A percentile compares a stretch with the other conserved stretches of the same genome.
phyloP scores from a whole-genome alignment of 2,797 vertebrate genomes.

The Peromyscus eremicus region DNA sequence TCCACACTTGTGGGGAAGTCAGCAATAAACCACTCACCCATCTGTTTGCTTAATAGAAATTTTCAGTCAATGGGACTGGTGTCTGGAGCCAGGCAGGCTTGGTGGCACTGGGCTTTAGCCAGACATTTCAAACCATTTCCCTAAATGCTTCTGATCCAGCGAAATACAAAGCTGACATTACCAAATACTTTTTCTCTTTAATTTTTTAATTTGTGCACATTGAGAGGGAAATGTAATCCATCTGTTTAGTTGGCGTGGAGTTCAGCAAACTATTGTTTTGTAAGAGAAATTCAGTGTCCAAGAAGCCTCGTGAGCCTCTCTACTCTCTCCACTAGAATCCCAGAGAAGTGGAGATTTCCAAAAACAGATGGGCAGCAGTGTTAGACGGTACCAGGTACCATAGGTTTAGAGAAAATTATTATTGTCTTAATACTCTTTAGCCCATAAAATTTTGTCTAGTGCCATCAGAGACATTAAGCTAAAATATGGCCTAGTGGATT shows the following conservation, averaged over 20 bases:
- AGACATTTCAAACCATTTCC: conserved; percentile 69
- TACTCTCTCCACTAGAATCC: conserved; percentile 25
- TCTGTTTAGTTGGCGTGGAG: conserved; percentile 77
- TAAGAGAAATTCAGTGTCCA: conserved; percentile 66
- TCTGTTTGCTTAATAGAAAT: conserved; percentile 59
- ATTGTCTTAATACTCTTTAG: conserved; percentile 31
- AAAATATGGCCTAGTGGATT: conserved; percentile 42
- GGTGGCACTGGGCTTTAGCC: conserved; percentile 74
- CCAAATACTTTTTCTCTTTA: conserved; percentile 74
- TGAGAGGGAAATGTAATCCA: conserved; percentile 79
- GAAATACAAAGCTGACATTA: conserved; percentile 77
- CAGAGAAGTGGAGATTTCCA: conserved; percentile 47
- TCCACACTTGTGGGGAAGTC: conserved; percentile 45
- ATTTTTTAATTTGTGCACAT: conserved; percentile 80
- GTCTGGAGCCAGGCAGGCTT: conserved; percentile 57
- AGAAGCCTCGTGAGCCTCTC: conserved; percentile 59
- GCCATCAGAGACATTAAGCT: conserved; percentile 50
- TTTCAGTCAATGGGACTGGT: conserved; percentile 57
- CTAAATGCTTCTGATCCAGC: conserved; percentile 62
- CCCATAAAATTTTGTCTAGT: conserved; percentile 26
- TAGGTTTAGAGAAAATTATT: conserved; percentile 15
- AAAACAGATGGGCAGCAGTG: conserved; percentile 19
- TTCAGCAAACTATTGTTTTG: conserved; percentile 77
- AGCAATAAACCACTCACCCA: conserved; percentile 33
- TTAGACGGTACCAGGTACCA: neutral